phyloP scores from a whole-genome alignment of 1,140 invertebrate species.

The Archegozetes longisetosus region DNA sequence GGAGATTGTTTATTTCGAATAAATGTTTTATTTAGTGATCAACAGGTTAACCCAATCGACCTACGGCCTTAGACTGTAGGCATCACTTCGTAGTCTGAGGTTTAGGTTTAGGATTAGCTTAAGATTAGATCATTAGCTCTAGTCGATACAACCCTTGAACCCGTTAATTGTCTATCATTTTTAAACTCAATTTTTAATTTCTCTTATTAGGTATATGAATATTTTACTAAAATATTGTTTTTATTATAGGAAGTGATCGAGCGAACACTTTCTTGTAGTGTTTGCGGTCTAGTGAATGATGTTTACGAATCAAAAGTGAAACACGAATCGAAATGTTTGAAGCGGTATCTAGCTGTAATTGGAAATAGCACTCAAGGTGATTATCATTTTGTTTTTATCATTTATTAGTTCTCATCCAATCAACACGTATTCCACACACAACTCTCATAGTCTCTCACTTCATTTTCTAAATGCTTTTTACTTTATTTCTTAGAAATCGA shows the following conservation, averaged over 20 bases:
- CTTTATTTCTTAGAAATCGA: not conserved
- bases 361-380: not conserved
- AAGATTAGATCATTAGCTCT: too few relatives aligned
- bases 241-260: constrained; percentile 4
- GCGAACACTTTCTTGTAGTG: not conserved
- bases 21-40: too few relatives aligned
- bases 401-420: too few relatives aligned
- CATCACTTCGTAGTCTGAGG: too few relatives aligned
- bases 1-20: too few relatives aligned
- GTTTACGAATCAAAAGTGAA: constrained; percentile 1
- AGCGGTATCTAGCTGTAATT: not conserved
- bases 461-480: too few relatives aligned
- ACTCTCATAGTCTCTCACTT: too few relatives aligned
- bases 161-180: not conserved
- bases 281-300: constrained; percentile 1
- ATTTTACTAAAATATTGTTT: not conserved
- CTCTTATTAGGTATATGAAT: not conserved
- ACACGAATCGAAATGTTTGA: constrained; percentile 1
- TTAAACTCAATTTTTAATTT: not conserved
- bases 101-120: too few relatives aligned
- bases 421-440: too few relatives aligned
- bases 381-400: not conserved
- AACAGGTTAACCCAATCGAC: too few relatives aligned
- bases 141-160: not conserved
- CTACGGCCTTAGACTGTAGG: too few relatives aligned